Conservation (phyloP, 2,797 vertebrate species). For the Cyclopterus lumpus region DNA sequence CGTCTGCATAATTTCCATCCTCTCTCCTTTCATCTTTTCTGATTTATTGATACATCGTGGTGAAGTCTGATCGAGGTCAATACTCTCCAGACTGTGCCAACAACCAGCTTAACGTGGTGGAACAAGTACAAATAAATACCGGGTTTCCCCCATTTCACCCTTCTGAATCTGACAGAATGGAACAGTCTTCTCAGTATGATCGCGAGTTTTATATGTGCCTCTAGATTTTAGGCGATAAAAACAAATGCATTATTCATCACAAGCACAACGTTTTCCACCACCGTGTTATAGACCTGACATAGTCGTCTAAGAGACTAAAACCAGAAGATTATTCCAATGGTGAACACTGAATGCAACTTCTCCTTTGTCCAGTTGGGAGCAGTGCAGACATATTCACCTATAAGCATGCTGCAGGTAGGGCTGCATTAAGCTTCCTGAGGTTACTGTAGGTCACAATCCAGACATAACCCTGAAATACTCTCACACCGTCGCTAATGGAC, state of each 20-base stretch:
- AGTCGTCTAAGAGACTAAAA: neutral
- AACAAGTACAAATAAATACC: slow-evolving; percentile 2
- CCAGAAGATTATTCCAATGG: neutral
- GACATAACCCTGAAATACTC: slow-evolving; percentile 76
- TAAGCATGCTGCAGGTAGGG: slow-evolving; percentile 43
- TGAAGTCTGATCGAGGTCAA: slow-evolving; percentile 26
- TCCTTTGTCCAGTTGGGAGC: slow-evolving; percentile 54
- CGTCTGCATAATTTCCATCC: slow-evolving; percentile 30
- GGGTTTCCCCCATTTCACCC: slow-evolving; percentile 10
- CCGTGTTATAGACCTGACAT: slow-evolving; percentile 13
- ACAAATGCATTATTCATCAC: slow-evolving; percentile 67
- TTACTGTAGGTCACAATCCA: slow-evolving; percentile 86
- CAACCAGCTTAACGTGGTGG: neutral
- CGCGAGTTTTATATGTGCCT: slow-evolving; percentile 39
- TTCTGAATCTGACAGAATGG: slow-evolving; percentile 42
- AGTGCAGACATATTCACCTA: slow-evolving; percentile 38
- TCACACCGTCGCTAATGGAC: slow-evolving; percentile 55
- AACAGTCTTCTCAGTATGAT: slow-evolving; percentile 40
- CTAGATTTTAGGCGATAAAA: slow-evolving; percentile 48
- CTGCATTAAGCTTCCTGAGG: slow-evolving; percentile 58
- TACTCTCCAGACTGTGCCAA: slow-evolving; percentile 17
- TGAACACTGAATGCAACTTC: slow-evolving; percentile 23
- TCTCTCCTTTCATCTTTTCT: slow-evolving; percentile 20
- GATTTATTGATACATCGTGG: slow-evolving; percentile 2
- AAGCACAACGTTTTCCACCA: slow-evolving; percentile 54